Conservation (phyloP, 2,888 invertebrate species). For the Cactoblastis cactorum region DNA sequence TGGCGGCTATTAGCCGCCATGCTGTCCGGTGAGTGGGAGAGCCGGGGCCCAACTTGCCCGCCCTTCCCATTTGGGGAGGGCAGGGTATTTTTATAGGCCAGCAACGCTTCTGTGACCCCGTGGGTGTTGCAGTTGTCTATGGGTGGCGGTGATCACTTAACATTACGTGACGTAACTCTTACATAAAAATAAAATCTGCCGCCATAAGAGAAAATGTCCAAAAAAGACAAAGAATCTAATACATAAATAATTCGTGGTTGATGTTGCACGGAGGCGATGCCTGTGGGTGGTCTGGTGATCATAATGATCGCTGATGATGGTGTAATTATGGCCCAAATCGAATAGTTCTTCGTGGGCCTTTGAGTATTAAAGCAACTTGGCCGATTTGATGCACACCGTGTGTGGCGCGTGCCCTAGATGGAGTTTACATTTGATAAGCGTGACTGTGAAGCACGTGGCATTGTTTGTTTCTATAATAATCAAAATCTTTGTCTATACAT, state of each 20-base stretch:
- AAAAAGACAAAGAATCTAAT: conserved; percentile 4
- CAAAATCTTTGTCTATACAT: too few species aligned
- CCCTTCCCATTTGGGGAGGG: too few species aligned
- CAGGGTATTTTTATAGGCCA: too few species aligned
- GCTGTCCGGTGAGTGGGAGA: too few species aligned
- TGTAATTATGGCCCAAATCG: conserved; percentile 60
- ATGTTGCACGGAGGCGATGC: conserved; percentile 11
- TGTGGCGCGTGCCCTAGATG: conserved; percentile 45
- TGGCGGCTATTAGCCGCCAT: too few species aligned
- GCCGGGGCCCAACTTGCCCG: too few species aligned
- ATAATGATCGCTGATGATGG: conserved; percentile 62
- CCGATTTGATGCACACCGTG: conserved; percentile 51
- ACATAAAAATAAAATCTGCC: too few species aligned
- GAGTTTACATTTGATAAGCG: conserved; percentile 4
- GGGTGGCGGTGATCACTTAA: not conserved
- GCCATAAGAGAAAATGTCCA: not conserved
- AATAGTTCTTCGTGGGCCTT: conserved; percentile 58
- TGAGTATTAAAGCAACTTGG: too few species aligned
- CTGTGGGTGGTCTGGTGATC: conserved; percentile 54
- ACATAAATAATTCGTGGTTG: conserved; percentile 12
- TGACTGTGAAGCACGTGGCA: not conserved
- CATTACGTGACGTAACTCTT: not conserved
- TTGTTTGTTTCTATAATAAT: too few species aligned
- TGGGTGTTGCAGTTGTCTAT: not conserved
- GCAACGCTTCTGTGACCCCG: too few species aligned